Percentiles rank a stretch among this genome's conserved stretches.
phyloP scores from a whole-genome alignment of 2,888 invertebrate species.

The Mamestra brassicae region DNA sequence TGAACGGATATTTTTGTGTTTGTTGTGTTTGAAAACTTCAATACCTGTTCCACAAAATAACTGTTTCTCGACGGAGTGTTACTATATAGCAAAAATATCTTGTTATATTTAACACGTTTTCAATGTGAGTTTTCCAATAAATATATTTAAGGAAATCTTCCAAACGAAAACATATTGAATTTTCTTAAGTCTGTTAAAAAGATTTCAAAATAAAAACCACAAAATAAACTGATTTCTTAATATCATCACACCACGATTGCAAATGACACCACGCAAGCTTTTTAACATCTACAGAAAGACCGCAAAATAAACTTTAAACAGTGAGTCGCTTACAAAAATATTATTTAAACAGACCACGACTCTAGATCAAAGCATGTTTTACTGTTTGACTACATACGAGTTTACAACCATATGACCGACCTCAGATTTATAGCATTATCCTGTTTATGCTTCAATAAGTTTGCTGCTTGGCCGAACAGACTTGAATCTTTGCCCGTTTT shows the following conservation, averaged over 20 bases:
- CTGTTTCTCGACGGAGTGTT: no score
- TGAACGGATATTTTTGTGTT: not conserved
- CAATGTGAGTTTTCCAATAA: no score
- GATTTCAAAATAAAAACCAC: not conserved
- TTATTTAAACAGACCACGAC: slow-evolving; percentile 60
- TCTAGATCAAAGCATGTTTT: slow-evolving; percentile 73
- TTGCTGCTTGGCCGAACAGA: slow-evolving; percentile 78
- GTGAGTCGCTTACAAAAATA: slow-evolving; percentile 54
- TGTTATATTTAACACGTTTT: no score
- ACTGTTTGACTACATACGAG: slow-evolving; percentile 68
- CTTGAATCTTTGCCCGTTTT: slow-evolving; percentile 76
- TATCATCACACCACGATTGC: slow-evolving; percentile 22
- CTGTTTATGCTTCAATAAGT: slow-evolving; percentile 81
- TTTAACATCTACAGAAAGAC: slow-evolving; percentile 37
- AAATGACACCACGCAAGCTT: slow-evolving; percentile 24
- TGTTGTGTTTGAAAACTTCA: no score
- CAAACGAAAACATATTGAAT: no score
- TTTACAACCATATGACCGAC: slow-evolving; percentile 73
- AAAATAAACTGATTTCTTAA: slow-evolving; percentile 7
- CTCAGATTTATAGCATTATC: slow-evolving; percentile 80
- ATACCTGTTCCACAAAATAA: not conserved
- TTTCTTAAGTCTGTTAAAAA: not conserved
- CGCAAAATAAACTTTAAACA: slow-evolving; percentile 56
- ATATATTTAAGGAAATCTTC: no score
- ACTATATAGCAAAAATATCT: no score